These are phyloP conservation scores for Xiphophorus maculatus DNA, from an alignment of 2,113 vertebrate genomes.

Conservation along the genomic window DNA sequence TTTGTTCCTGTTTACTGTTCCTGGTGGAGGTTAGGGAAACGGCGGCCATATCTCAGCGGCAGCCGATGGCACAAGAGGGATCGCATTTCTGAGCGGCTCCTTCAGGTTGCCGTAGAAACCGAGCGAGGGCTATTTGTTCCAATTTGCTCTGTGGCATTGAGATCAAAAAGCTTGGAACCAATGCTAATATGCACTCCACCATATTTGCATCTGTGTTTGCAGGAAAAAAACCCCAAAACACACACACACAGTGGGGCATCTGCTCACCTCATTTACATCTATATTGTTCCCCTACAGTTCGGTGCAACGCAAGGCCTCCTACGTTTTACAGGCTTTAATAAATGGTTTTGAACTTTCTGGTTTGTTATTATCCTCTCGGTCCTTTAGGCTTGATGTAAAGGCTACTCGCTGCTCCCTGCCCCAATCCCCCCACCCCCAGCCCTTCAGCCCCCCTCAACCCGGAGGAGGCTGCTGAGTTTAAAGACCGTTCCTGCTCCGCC, in stretches of 20 bases:
- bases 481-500: constrained; percentile 58
- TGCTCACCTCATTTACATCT: constrained; percentile 31
- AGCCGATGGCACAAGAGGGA: constrained; percentile 41
- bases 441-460: constrained; percentile 3
- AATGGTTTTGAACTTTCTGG: constrained; percentile 30
- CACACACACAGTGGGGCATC: constrained; percentile 18
- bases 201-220: constrained; percentile 54
- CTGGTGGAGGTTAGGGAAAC: constrained; percentile 21
- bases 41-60: constrained; percentile 22
- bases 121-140: constrained; percentile 67
- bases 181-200: constrained; percentile 40
- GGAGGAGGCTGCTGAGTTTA: constrained; percentile 37
- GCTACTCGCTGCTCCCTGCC: constrained; percentile 14
- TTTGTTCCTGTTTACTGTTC: background rate
- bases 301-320: background rate
- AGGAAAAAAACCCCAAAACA: background rate
- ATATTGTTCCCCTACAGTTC: constrained; percentile 30
- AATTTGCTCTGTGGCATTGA: constrained; percentile 62
- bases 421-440: background rate
- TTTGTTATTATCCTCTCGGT: constrained; percentile 33
- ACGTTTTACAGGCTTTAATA: background rate
- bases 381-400: constrained; percentile 33
- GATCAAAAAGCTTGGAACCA: constrained; percentile 58
- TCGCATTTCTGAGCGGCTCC: constrained; percentile 41
- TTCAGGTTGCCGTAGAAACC: constrained; percentile 78